Percentiles rank a stretch among this genome's conserved stretches.
Conservation (phyloP, 30 jellyfish, hydroid and myxozoan genomes). For the Rhopilema esculentum region DNA sequence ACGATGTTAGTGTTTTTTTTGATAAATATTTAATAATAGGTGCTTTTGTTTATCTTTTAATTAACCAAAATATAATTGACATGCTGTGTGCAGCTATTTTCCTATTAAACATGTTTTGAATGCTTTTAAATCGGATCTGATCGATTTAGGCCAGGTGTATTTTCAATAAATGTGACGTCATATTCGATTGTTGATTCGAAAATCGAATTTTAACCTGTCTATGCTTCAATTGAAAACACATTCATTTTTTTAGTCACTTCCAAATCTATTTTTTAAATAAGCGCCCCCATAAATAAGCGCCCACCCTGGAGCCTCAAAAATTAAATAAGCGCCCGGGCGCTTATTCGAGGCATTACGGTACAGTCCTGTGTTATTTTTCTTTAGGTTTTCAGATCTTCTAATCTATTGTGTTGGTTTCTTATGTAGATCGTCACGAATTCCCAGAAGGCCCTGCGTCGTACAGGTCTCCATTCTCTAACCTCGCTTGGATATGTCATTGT, state of each 20-base stretch:
- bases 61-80: neutral
- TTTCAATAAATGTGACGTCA: neutral
- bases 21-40: neutral
- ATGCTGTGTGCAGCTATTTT: neutral
- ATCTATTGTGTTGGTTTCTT: neutral
- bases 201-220: too few species aligned
- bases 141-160: neutral
- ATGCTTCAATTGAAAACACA: too few species aligned
- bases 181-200: too few species aligned
- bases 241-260: too few species aligned
- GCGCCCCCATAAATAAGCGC: too few species aligned
- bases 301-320: too few species aligned
- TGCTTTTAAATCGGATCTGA: neutral
- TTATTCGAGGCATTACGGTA: too few species aligned
- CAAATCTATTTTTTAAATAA: too few species aligned
- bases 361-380: too few species aligned
- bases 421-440: conserved; percentile 90
- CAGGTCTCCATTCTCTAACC: conserved; percentile 67
- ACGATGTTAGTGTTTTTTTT: neutral
- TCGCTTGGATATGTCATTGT: conserved; percentile 88
- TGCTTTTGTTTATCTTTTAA: neutral
- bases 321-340: too few species aligned
- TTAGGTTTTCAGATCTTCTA: neutral
- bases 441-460: conserved; percentile 80
- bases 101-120: neutral